phyloP scores from a whole-genome alignment of 2,113 vertebrate genomes.

The Microcebus ravelobensis region DNA sequence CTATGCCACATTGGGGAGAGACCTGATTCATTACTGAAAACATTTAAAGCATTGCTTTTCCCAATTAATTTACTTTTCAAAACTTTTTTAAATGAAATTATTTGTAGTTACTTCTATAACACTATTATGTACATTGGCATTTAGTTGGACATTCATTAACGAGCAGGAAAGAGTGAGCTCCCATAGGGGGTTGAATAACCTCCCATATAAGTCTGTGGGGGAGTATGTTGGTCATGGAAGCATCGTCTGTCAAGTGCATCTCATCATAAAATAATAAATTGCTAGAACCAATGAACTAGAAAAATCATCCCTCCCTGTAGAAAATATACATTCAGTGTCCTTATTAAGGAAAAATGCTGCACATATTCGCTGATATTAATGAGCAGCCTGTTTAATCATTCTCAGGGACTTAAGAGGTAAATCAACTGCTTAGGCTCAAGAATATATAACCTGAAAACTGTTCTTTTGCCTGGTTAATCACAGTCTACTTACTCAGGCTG shows the following conservation, averaged over 20 bases:
- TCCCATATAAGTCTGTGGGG: background rate
- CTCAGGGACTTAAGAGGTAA: background rate
- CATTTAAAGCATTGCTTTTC: background rate
- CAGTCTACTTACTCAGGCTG: conserved; percentile 35
- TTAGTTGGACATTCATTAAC: background rate
- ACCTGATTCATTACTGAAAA: background rate
- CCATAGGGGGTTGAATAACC: background rate
- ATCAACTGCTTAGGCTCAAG: conserved; percentile 2
- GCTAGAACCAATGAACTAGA: background rate
- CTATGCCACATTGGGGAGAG: background rate
- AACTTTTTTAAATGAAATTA: background rate
- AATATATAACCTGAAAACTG: conserved; percentile 37
- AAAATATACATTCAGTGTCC: background rate
- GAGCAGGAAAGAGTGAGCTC: background rate
- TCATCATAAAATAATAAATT: conserved; percentile 2
- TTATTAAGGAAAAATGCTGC: background rate
- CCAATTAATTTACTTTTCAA: background rate
- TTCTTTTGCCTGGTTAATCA: conserved; percentile 49
- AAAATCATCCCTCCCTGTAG: background rate
- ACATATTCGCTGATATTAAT: background rate
- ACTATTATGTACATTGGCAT: background rate
- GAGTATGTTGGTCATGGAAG: background rate
- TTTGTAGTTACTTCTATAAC: background rate
- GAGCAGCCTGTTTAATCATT: background rate
- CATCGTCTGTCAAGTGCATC: background rate